These are phyloP conservation scores for Trissonchulus sp. DNA, from an alignment of 2,888 invertebrate genomes.

Conservation along the genomic window DNA sequence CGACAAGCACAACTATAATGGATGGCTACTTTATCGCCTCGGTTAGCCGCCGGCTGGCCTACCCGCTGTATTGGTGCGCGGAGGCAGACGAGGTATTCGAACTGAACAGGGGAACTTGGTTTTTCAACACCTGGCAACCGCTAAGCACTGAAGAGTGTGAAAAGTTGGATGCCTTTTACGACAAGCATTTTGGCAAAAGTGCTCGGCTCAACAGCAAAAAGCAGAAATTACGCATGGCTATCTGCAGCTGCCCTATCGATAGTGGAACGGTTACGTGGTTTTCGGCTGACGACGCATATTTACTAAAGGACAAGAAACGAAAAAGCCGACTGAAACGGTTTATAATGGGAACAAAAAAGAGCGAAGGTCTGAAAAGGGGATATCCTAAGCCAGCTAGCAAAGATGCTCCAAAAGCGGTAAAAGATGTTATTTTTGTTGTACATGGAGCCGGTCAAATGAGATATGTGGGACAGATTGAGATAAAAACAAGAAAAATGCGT, in stretches of 20 bases:
- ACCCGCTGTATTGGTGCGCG: background rate
- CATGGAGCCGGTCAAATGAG: conserved; percentile 69
- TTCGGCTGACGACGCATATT: background rate
- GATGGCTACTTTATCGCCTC: background rate
- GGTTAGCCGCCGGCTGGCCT: background rate
- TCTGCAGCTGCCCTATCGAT: background rate
- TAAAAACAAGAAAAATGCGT: background rate
- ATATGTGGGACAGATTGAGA: conserved; percentile 58
- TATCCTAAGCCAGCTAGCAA: conserved; percentile 41
- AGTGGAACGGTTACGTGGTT: background rate
- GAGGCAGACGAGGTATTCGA: background rate
- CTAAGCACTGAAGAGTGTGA: background rate
- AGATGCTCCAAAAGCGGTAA: conserved; percentile 63
- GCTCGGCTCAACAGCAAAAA: background rate
- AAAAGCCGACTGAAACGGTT: background rate
- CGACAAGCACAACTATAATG: background rate
- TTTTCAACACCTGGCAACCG: background rate
- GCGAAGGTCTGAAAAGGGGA: background rate
- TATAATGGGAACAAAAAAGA: background rate
- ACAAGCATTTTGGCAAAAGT: background rate
- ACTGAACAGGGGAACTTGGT: background rate
- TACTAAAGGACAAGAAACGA: background rate
- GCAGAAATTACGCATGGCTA: background rate
- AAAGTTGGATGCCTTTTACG: background rate
- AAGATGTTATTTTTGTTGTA: conserved; percentile 66